These are phyloP conservation scores for Drosophila engyochracea DNA, from an alignment of 2,888 invertebrate species.

Conservation along the genomic window DNA sequence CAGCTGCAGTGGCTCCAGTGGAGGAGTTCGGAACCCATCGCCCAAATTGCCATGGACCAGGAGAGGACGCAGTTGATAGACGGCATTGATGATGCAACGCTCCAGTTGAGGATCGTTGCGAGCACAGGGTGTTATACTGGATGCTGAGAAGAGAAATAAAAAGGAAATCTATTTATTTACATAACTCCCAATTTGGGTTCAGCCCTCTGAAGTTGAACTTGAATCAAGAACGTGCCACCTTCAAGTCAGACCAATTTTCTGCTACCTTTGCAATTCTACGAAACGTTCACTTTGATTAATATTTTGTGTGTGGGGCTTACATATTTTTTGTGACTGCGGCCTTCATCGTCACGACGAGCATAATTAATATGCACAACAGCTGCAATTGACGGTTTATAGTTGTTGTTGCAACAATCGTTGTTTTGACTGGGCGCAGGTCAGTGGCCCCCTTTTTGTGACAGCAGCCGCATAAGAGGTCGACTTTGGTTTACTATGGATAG, in stretches of 20 bases:
- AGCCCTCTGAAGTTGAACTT: constrained; percentile 38
- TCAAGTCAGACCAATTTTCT: constrained; percentile 16
- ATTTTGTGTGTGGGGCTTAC: constrained; percentile 5
- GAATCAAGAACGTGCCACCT: constrained; percentile 47
- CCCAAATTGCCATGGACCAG: constrained; percentile 84
- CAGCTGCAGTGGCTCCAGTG: constrained; percentile 82
- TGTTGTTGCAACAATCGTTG: constrained; percentile 15
- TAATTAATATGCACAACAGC: constrained; percentile 60
- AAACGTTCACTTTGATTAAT: background rate
- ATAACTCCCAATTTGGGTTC: background rate
- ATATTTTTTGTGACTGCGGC: constrained; percentile 29
- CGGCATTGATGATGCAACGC: constrained; percentile 83
- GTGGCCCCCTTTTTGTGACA: constrained; percentile 17
- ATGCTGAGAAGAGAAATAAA: constrained; percentile 28
- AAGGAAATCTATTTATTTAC: background rate
- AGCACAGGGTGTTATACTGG: constrained; percentile 83
- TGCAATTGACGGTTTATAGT: constrained; percentile 22
- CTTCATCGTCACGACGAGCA: constrained; percentile 32
- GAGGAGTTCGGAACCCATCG: constrained; percentile 83
- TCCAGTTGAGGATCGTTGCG: constrained; percentile 83
- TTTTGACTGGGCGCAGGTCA: constrained; percentile 43
- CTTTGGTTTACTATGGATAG: background rate
- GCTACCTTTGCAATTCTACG: constrained; percentile 43
- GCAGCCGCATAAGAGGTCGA: background rate
- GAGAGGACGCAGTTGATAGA: constrained; percentile 81